These are phyloP conservation scores for Dascillus cervinus DNA, from an alignment of 2,888 invertebrate species.

Conservation along the genomic window DNA sequence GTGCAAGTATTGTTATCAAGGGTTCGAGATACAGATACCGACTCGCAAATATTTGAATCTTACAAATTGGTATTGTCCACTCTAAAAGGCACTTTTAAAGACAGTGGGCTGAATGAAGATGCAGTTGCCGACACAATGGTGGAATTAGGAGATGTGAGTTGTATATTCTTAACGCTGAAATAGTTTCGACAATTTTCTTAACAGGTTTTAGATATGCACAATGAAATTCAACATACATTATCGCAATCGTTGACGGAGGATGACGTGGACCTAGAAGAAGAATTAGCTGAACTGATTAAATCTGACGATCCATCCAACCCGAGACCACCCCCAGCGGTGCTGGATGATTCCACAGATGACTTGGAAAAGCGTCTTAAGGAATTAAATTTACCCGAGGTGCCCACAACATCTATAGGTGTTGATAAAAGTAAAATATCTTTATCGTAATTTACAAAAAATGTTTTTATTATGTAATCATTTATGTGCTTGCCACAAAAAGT, in stretches of 20 bases:
- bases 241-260: constrained; percentile 47
- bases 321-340: constrained; percentile 10
- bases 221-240: constrained; percentile 50
- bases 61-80: constrained; percentile 62
- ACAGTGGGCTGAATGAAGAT: constrained; percentile 59
- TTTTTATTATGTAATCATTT: no score
- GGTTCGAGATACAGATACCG: constrained; percentile 51
- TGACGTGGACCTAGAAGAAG: constrained; percentile 59
- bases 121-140: constrained; percentile 64
- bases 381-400: constrained; percentile 29
- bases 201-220: constrained; percentile 51
- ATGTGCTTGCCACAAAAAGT: no score
- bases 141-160: constrained; percentile 59
- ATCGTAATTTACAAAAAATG: constrained; percentile 10
- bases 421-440: constrained; percentile 6
- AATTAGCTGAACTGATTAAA: constrained; percentile 53
- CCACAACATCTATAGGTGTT: constrained; percentile 10
- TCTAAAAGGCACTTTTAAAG: constrained; percentile 56
- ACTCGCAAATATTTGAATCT: constrained; percentile 49
- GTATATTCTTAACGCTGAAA: constrained; percentile 4
- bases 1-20: constrained; percentile 51
- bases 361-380: constrained; percentile 25
- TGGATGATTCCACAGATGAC: constrained; percentile 20
- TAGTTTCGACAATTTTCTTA: constrained; percentile 7
- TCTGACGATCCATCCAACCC: constrained; percentile 6